Base-by-base conservation (phyloP, 2,797 vertebrate genomes). In the Gadopsis bispinosus region DNA sequence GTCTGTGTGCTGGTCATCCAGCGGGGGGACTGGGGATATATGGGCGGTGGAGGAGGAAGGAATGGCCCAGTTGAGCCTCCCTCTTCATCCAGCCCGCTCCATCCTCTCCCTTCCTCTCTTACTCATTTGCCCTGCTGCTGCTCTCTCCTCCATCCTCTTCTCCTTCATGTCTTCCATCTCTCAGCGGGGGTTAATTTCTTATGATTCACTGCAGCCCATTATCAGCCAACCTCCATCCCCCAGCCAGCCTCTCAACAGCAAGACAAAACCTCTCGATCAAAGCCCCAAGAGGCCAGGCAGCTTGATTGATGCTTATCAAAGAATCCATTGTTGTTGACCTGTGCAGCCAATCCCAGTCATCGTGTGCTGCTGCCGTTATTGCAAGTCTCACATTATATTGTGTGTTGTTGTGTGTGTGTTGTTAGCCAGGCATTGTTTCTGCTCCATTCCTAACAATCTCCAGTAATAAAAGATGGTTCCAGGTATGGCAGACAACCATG, bases 281-380 rank as follows among this genome's bases (percentile, higher is more conserved):
- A 89, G 79, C 89, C 88, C 71, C 79, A 1, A 79, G 86, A 87
- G 85, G 74, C 33, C 79, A 64, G 19, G 66, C 80, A 33, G 77
- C 79, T 63, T 91, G 90, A 91, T 90, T 87, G 90, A 92, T 91
- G 88, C 86, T 92, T 85, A 87, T 92, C 87, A 88, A 85, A 84
- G 85, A 90, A 90, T 87, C 86, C 83, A 86, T 89, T 89, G 90
- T 90, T 92, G 90, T 88, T 92, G 87, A 90, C 88, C 89, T 39
- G 84, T 83, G 84, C 75, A 80, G 80, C 83, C 88, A 83, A 79
- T 89, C 82, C 81, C 79, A 71, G 86, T 83, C 73, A 84, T 90
- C 85, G 77, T 86, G 83, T 61, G 62, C 37, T 47, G 62, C 55
- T n/a, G 45, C 75, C 22, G 64, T 86, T 88, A 87, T 74, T 88